Evolutionary conservation across 2,113 vertebrate species (phyloP), one percentile per base, ranked within the genome.

Genomic region (Tauraco erythrolophus): DNA sequence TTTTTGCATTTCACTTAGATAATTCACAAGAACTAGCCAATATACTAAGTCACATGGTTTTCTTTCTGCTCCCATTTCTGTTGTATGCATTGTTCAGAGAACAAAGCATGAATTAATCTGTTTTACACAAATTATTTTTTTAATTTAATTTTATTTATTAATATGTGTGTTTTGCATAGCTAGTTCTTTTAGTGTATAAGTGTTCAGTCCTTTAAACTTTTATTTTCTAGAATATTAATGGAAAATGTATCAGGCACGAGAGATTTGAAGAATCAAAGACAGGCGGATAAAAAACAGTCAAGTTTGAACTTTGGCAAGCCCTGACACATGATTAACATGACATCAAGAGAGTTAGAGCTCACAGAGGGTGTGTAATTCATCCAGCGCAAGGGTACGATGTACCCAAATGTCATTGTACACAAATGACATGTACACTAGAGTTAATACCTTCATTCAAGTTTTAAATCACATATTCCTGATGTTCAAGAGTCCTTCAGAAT

Each of bases 301-400:
- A 39, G 8, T 77, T 91, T 95, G 71, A 64, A 76, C 43, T 62
- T 95, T 45, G 60, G 12, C 24, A 64, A 60, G 11, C 6, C 30
- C 12, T 64, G 56, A 74, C 33, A 74, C 9, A 30, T 17, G 13
- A 70, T 70, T 81, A 68, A 64, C 10, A 45, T 77, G 30, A 79
- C 57, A 7, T 46, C 51, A 64, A 62, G 64, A 84, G 19, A 75
- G 7, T 10, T 56, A 35, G 18, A 24, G 19, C 21, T 82, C 57
- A 71, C 10, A 62, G 22, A 58, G 9, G 24, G 7, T 14, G 6
- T 53, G 11, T 13, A 57, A 54, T 75, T 92, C 23, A 39, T 54
- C 56, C 37, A 45, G 25, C 0, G 0, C 19, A 76, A 19, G 18
- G n/a, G n/a, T n/a, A n/a, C n/a, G n/a, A n/a, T n/a, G n/a, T n/a